Evolutionary conservation across 2,797 vertebrate genomes (phyloP).

Genomic region (Centroberyx gerrardi): DNA sequence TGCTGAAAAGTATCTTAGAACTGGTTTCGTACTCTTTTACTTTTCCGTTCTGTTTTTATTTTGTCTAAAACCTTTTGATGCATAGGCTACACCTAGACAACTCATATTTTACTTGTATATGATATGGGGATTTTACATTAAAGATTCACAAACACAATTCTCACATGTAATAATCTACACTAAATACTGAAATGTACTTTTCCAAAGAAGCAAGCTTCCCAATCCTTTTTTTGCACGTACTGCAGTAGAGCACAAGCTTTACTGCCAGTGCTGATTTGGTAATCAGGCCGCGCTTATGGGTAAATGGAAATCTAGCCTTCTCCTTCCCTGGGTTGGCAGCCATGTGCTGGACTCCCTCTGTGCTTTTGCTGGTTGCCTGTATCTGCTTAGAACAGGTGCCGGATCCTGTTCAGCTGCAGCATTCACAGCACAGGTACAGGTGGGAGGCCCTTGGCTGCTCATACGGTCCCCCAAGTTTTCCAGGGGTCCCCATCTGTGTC

Average conservation of each 20-base stretch:
- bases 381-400: constrained; percentile 89
- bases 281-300: constrained; percentile 74
- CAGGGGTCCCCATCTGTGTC: constrained; percentile 88
- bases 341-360: constrained; percentile 76
- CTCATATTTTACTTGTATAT: neutral
- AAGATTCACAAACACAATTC: neutral
- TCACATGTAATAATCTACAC: neutral
- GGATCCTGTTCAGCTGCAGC: constrained; percentile 80
- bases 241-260: constrained; percentile 51
- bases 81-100: neutral
- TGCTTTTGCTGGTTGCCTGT: constrained; percentile 77
- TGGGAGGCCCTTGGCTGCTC: constrained; percentile 85
- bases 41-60: neutral
- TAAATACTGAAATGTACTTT: constrained; percentile 5
- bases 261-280: constrained; percentile 72
- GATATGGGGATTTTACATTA: constrained; percentile 31
- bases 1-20: neutral
- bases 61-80: neutral
- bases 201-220: constrained; percentile 42
- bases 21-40: neutral
- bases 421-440: constrained; percentile 86
- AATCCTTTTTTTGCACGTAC: constrained; percentile 41
- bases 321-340: constrained; percentile 82
- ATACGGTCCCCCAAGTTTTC: constrained; percentile 85
- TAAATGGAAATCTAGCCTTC: constrained; percentile 83